phyloP scores from a whole-genome alignment of 2,113 vertebrate species.

The Macrotis lagotis region DNA sequence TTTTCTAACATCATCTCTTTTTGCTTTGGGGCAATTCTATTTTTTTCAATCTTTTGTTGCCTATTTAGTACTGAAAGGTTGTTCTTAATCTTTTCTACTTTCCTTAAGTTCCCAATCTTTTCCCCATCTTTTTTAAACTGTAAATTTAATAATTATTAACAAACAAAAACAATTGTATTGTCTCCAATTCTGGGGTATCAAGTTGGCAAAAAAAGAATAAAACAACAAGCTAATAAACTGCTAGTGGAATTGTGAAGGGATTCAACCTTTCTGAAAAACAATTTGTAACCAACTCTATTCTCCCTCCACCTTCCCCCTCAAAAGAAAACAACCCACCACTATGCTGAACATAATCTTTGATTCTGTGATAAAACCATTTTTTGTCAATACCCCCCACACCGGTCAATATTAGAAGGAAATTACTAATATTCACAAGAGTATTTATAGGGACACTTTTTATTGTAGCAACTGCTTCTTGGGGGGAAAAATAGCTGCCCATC shows the following conservation, averaged over 20 bases:
- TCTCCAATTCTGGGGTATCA: neutral
- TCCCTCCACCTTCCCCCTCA: neutral
- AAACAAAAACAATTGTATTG: neutral
- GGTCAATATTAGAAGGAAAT: neutral
- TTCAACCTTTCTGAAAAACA: neutral
- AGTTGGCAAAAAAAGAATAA: neutral
- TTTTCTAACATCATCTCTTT: neutral
- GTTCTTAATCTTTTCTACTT: neutral
- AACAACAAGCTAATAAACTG: neutral
- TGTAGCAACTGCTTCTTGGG: neutral
- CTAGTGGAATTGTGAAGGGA: neutral
- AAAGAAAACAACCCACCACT: neutral
- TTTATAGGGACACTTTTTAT: neutral
- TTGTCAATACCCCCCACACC: neutral
- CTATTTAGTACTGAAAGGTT: neutral
- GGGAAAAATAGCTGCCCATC: neutral
- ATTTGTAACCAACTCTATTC: neutral
- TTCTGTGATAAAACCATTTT: neutral
- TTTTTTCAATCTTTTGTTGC: neutral
- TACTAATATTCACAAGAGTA: neutral
- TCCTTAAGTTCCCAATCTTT: neutral
- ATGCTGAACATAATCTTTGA: neutral
- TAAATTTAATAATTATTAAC: neutral
- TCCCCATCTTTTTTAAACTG: neutral
- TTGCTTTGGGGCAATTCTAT: neutral